Percentiles rank a stretch among this genome's conserved stretches.
phyloP scores from a whole-genome alignment of 2,113 vertebrate genomes.

The Heterocephalus glaber region DNA sequence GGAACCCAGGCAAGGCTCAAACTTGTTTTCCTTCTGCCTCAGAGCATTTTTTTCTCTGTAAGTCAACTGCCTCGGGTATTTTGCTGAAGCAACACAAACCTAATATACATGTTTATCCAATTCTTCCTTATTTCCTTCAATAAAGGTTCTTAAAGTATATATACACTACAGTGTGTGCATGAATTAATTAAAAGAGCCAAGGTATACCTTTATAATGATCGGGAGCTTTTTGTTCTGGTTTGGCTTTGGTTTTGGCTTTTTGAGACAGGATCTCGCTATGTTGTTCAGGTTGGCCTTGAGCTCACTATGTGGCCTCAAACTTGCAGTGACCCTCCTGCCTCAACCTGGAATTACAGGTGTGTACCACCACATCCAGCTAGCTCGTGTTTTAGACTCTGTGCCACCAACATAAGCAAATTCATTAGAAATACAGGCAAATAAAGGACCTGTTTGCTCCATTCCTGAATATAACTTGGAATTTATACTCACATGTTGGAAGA shows the following conservation, averaged over 20 bases:
- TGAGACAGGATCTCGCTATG: not conserved
- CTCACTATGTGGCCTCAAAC: not conserved
- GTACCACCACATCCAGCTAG: not conserved
- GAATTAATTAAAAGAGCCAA: not conserved
- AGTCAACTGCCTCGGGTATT: not conserved
- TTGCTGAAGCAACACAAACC: not conserved
- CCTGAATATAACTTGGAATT: not conserved
- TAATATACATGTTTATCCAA: constrained; percentile 9
- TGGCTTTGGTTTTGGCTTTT: not conserved
- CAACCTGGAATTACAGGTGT: not conserved
- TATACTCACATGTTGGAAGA: not conserved
- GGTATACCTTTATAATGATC: not conserved
- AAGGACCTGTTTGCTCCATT: not conserved
- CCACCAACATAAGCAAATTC: not conserved
- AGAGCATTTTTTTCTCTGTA: not conserved
- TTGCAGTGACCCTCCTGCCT: not conserved
- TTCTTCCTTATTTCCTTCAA: constrained; percentile 19
- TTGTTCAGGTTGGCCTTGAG: not conserved
- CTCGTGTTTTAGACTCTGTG: not conserved
- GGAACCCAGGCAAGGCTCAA: not conserved
- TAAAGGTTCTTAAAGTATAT: not conserved
- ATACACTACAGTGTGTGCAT: not conserved
- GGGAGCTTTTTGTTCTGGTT: not conserved
- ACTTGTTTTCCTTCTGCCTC: not conserved
- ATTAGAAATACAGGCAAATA: constrained; percentile 37